Evolutionary conservation across 2,888 invertebrate genomes (phyloP).

Genomic region (Temnothorax unifasciatus): DNA sequence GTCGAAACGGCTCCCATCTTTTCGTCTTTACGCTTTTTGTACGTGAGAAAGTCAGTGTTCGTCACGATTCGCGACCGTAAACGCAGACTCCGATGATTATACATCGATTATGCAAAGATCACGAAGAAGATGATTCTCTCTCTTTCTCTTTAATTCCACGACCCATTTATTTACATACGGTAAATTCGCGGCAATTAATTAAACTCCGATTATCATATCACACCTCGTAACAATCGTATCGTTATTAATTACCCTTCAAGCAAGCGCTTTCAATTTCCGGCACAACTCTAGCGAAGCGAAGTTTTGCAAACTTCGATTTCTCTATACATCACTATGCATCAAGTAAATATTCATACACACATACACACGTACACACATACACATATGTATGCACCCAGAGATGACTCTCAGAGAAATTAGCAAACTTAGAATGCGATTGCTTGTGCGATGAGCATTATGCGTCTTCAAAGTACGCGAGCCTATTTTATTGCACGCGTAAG

Average conservation of each 20-base stretch:
- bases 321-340: not conserved
- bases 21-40: conserved; percentile 52
- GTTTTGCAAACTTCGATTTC: not conserved
- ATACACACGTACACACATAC: no score
- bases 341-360: not conserved
- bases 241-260: not conserved
- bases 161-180: conserved; percentile 8
- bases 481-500: not conserved
- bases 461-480: not conserved
- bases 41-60: conserved; percentile 44
- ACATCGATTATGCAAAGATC: conserved; percentile 58
- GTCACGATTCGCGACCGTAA: conserved; percentile 59
- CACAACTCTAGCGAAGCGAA: not conserved
- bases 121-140: conserved; percentile 40
- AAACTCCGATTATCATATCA: not conserved
- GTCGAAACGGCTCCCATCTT: conserved; percentile 42
- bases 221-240: not conserved
- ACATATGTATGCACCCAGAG: not conserved
- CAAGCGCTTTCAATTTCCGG: not conserved
- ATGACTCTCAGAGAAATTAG: not conserved
- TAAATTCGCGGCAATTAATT: not conserved
- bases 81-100: conserved; percentile 53
- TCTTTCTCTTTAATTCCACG: not conserved
- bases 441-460: not conserved
- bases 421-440: not conserved